Base-by-base conservation (phyloP, 2,888 invertebrate species). In the Deilephila porcellus region DNA sequence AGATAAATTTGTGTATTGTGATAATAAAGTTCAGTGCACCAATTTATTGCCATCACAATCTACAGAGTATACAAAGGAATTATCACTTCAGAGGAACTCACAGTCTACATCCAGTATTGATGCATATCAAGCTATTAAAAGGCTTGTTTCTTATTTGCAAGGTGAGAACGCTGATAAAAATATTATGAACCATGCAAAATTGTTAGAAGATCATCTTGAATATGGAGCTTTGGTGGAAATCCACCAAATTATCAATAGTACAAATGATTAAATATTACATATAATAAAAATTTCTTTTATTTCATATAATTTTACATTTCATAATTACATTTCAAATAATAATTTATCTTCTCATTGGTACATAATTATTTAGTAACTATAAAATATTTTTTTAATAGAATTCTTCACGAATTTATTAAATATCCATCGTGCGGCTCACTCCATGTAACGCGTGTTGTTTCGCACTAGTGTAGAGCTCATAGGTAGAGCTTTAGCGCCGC, bases 71-170 rank as follows among this genome's bases (percentile, higher is more conserved):
- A 73, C 79, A 53, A 76, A 75, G 71, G 80, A 83, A 76, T 71
- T 83, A 1, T 71, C 81, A 72, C 74, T 70, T 71, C 74, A 76
- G 52, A 82, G 76, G 75, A 64, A 70, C 4, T 74, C 76, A 32
- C 77, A 77, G 59, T 45, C 82, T 20, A 77, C 79, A 37, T 84
- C 85, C 17, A 80, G 82, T 56, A 79, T 85, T 60, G 83, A 86
- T 70, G 86, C 87, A 20, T 86, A 83, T 73, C 85, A 86, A 77
- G 87, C 88, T 56, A 85, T 86, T 76, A 86, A 85, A 77, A 84
- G 86, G 74, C 80, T 88, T 32, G 76, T 85, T 29, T 81, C 82
- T 11, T 87, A 87, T 74, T 72, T 87, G 60, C 85, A 88, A 77
- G 81, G 84, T 29, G 82, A 86, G 71, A 76, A 76, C 75, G 84